These are phyloP conservation scores for Platorchestia sp. DNA, from an alignment of 1,140 invertebrate species.

Conservation along the genomic window DNA sequence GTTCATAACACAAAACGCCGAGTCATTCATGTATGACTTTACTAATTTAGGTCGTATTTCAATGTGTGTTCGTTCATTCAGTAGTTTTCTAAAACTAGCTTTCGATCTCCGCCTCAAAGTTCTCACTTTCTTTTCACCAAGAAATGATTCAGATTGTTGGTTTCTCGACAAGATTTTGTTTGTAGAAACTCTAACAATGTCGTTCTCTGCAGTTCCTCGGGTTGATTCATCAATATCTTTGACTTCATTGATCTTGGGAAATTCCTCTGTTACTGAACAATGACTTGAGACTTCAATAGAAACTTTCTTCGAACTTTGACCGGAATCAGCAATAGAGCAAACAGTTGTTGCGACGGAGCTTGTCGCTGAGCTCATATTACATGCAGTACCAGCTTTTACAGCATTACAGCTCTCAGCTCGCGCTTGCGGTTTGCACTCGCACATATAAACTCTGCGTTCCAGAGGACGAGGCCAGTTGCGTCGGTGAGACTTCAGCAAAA, in stretches of 20 bases:
- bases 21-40: not conserved
- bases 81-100: constrained; percentile 38
- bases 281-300: not conserved
- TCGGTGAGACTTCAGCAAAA: not conserved
- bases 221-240: not conserved
- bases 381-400: not conserved
- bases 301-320: not conserved
- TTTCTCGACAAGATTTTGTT: not conserved
- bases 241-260: not conserved
- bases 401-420: not conserved
- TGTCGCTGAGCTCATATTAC: not conserved
- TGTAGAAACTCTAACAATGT: not conserved
- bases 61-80: constrained; percentile 4
- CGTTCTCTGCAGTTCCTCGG: not conserved
- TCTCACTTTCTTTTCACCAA: not conserved
- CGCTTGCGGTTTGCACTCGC: not conserved
- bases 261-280: not conserved
- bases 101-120: constrained; percentile 11
- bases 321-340: not conserved
- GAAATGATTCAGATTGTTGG: not conserved
- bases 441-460: not conserved
- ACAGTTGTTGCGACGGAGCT: not conserved
- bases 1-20: not conserved
- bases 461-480: not conserved
- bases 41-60: constrained; percentile 35